Evolutionary conservation across 2,888 invertebrate genomes (phyloP).

Genomic region (Chloroclystis v-ata): DNA sequence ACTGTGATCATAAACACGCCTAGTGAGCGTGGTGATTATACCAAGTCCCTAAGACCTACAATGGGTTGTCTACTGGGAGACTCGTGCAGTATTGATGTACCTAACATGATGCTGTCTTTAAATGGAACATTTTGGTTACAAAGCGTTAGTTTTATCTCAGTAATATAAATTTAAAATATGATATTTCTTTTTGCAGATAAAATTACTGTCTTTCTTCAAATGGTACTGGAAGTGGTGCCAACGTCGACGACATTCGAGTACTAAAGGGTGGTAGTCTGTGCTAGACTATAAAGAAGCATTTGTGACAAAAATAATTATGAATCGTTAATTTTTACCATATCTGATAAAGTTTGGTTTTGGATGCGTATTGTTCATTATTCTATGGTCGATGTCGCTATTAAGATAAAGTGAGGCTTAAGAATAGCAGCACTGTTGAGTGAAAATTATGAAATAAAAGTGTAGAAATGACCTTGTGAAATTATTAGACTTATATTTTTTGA

Average conservation of each 20-base stretch:
- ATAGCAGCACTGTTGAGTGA: constrained; percentile 9
- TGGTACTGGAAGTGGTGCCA: constrained; percentile 93
- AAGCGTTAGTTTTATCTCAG: no score
- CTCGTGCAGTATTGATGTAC: no score
- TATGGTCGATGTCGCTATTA: constrained; percentile 32
- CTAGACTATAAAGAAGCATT: constrained; percentile 67
- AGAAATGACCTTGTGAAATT: constrained; percentile 23
- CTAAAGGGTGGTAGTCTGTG: constrained; percentile 53
- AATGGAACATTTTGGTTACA: no score
- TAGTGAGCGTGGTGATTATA: no score
- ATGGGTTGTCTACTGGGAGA: no score
- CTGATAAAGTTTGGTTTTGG: constrained; percentile 34
- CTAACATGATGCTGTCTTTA: no score
- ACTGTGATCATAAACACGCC: no score
- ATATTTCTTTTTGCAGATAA: constrained; percentile 89
- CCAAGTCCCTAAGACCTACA: no score
- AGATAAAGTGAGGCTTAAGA: constrained; percentile 19
- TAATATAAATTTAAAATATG: no score
- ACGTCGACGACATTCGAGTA: constrained; percentile 86
- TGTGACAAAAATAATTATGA: constrained; percentile 38
- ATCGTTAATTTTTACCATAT: constrained; percentile 39
- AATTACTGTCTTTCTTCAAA: constrained; percentile 92
- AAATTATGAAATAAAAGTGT: constrained; percentile 11
- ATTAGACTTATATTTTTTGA: constrained; percentile 29
- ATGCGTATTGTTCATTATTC: constrained; percentile 36